phyloP scores from a whole-genome alignment of 2,797 vertebrate genomes.

The Aotus griseimembra region DNA sequence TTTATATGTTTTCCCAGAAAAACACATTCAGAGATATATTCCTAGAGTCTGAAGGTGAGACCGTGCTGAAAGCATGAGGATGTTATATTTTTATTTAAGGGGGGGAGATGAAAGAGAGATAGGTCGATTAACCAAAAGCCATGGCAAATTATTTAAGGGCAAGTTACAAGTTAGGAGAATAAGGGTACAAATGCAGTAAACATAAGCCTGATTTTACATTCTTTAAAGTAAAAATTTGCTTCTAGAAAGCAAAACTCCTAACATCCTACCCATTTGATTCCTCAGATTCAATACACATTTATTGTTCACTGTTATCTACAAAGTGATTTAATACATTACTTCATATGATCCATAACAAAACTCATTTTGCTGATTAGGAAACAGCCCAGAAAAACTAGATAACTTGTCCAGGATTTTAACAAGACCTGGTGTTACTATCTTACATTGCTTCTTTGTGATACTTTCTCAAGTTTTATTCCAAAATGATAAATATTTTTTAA shows the following conservation, averaged over 20 bases:
- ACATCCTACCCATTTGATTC: neutral
- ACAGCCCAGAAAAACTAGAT: neutral
- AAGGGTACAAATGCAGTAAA: neutral
- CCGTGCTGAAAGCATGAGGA: neutral
- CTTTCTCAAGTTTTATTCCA: neutral
- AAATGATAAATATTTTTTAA: neutral
- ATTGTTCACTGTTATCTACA: neutral
- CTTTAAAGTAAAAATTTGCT: slow-evolving; percentile 5
- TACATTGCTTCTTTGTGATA: neutral
- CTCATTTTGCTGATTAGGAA: slow-evolving; percentile 28
- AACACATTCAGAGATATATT: neutral
- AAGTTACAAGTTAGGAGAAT: neutral
- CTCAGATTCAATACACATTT: slow-evolving; percentile 6
- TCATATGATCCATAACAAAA: neutral
- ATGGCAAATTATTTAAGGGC: neutral
- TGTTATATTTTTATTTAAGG: neutral
- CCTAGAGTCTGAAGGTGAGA: neutral
- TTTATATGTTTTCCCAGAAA: slow-evolving; percentile 31
- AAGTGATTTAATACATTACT: neutral
- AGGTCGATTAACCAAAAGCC: neutral
- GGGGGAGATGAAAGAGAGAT: neutral
- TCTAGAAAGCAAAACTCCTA: neutral
- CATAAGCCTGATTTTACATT: neutral
- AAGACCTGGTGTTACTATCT: neutral
- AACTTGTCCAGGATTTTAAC: neutral